Evolutionary conservation across 2,888 invertebrate genomes (phyloP).

Genomic region (Embidobia sp.): DNA sequence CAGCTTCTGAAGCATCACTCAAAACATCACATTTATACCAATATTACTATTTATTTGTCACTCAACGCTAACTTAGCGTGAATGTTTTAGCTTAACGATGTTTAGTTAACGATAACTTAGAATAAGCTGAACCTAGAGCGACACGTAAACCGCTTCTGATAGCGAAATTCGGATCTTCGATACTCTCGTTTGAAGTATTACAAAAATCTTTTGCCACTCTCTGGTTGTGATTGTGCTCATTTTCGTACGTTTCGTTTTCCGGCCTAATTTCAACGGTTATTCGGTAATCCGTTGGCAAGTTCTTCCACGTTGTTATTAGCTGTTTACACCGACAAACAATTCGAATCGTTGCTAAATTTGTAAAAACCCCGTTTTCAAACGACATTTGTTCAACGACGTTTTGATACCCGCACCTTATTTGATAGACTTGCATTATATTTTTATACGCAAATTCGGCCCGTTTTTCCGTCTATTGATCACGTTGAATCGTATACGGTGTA

Average conservation of each 20-base stretch:
- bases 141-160: constrained; percentile 4
- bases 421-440: constrained; percentile 34
- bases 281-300: neutral
- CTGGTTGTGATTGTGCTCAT: constrained; percentile 52
- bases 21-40: too few relatives aligned
- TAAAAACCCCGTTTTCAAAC: constrained; percentile 13
- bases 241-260: constrained; percentile 22
- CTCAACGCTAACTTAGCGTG: constrained; percentile 23
- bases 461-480: constrained; percentile 15
- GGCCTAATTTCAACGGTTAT: neutral
- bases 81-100: constrained; percentile 17
- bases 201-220: constrained; percentile 50
- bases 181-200: constrained; percentile 34
- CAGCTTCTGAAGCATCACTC: too few relatives aligned
- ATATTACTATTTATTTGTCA: constrained; percentile 10
- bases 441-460: constrained; percentile 23
- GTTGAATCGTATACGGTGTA: constrained; percentile 25
- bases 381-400: constrained; percentile 18
- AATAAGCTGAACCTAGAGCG: constrained; percentile 12
- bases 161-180: constrained; percentile 14
- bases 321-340: constrained; percentile 9
- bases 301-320: constrained; percentile 27
- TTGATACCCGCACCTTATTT: constrained; percentile 31
- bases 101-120: constrained; percentile 20
- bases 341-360: constrained; percentile 36